Evolutionary conservation across 2,888 invertebrate genomes (phyloP), one percentile per base, ranked within the genome.

Genomic region (Gymnocheta viridis): DNA sequence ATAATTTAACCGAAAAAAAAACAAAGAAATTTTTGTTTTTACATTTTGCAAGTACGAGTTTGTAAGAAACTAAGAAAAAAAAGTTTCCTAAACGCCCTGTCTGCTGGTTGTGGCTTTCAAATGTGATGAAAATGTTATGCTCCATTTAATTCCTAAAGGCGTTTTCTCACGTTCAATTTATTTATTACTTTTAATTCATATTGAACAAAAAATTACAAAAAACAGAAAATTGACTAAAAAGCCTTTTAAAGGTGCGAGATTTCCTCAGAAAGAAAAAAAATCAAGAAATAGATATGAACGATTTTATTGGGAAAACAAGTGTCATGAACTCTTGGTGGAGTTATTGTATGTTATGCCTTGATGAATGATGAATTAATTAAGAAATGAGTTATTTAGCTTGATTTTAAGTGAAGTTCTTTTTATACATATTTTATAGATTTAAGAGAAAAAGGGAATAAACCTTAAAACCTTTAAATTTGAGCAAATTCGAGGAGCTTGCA

Each of bases 161-260:
- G 81, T 85, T 86, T 86, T 86, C 86, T 86, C 86, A 86, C 86
- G 85, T 81, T 85, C 85, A 85, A 86, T 82, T 85, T 82, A 82
- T 82, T 82, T 82, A 82, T 78, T 78, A 58, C 66, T 76, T 76
- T 82, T 82, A 62, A 82, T 76, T 69, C 58, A 24, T 54, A 54
- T 32, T 5, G 27, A 1, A 60, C 19, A 38, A 22, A 58, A 35
- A 58, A 29, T 38, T 2, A 49, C n/a, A 58, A 38, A 1, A 29
- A 78, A n/a, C 1, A 27, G 0, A 14, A 64, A 64, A 41, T 51
- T 49, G 3, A 60, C 12, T 4, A 10, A 51, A 73, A 73, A 38
- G 17, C 7, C 3, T 27, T 12, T 49, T 24, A n/a, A 47, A 60
- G 47, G 49, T 73, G 60, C 60, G 35, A 73, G 10, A 44, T 56